Base-by-base conservation (phyloP, 2,113 vertebrate species). In the pig (Sus scrofa) region DNA sequence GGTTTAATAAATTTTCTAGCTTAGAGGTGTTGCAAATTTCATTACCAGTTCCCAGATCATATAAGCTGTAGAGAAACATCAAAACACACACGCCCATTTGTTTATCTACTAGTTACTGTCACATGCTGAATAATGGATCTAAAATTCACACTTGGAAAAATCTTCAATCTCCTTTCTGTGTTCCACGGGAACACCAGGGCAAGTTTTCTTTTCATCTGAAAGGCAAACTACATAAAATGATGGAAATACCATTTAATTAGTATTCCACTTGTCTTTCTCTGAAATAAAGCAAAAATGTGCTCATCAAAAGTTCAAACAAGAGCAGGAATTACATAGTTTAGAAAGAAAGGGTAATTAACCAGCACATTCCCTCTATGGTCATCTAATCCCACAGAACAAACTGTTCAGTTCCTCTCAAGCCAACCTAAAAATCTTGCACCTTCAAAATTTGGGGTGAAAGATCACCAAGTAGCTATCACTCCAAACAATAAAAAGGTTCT, bases 121-220 rank as follows among this genome's bases (percentile, higher is more conserved):
- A 26, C 22, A 54, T 6, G 68, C 13, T 73, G 85, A 96, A 96
- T 52, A 94, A 96, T 14, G 10, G 15, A 50, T 89, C 70, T 71
- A 91, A 95, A 93, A 90, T 68, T 8, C 50, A 12, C 71, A 92
- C 75, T 75, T 20, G 0, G 18, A 22, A 60, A 94, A 86, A 39
- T 32, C 44, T 82, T 90, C 58, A 67, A 91, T 81, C 77, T 96
- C 62, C 71, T 63, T 86, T 88, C 94, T 82, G 27, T 91, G 83
- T 93, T 73, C 87, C 77, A 14, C 39, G 60, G 50, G 58, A 91
- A 89, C 1, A 24, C 2, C 39, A 79, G 32, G 27, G 56, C 60
- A 62, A 18, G 84, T 60, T 93, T 95, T 81, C 39, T 74, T 93
- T 71, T 67, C 83, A 78, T 71, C 54, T 82, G n/a, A 82, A 94